A percentile compares a stretch with the other conserved stretches of the same genome.
These are phyloP conservation scores for Notospermus geniculatus DNA, from an alignment of 1,140 invertebrate species.

Conservation along the genomic window DNA sequence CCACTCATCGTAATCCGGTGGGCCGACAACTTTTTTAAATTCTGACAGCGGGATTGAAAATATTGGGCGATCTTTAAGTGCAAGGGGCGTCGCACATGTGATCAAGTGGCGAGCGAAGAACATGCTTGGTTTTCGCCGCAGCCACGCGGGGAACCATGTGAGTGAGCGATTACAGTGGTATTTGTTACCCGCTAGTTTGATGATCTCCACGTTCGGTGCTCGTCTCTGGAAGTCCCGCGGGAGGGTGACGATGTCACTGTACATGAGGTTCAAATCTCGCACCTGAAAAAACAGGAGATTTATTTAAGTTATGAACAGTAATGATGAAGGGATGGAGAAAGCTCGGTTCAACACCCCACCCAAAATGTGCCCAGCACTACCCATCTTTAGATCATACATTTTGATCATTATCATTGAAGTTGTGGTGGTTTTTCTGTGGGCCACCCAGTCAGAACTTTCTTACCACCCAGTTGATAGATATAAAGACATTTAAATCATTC, in stretches of 20 bases:
- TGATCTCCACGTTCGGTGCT: slow-evolving; percentile 64
- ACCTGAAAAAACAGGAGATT: slow-evolving; percentile 47
- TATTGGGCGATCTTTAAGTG: slow-evolving; percentile 6
- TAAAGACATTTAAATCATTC: too few relatives aligned
- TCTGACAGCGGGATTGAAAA: not conserved
- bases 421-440: too few relatives aligned
- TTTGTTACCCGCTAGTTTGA: slow-evolving; percentile 56
- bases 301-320: too few relatives aligned
- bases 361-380: too few relatives aligned
- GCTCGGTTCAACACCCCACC: too few relatives aligned
- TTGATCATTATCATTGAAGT: too few relatives aligned
- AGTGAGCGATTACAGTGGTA: slow-evolving; percentile 54
- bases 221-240: slow-evolving; percentile 68
- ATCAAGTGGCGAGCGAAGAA: slow-evolving; percentile 31
- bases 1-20: not conserved
- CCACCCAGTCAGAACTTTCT: too few relatives aligned
- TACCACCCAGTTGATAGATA: too few relatives aligned
- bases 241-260: slow-evolving; percentile 64
- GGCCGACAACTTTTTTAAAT: not conserved
- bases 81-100: slow-evolving; percentile 32
- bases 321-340: too few relatives aligned
- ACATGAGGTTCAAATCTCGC: slow-evolving; percentile 68
- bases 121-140: slow-evolving; percentile 35
- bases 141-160: slow-evolving; percentile 54
- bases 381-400: too few relatives aligned